phyloP scores from a whole-genome alignment of 2,797 vertebrate genomes.

The Melopsittacus undulatus region DNA sequence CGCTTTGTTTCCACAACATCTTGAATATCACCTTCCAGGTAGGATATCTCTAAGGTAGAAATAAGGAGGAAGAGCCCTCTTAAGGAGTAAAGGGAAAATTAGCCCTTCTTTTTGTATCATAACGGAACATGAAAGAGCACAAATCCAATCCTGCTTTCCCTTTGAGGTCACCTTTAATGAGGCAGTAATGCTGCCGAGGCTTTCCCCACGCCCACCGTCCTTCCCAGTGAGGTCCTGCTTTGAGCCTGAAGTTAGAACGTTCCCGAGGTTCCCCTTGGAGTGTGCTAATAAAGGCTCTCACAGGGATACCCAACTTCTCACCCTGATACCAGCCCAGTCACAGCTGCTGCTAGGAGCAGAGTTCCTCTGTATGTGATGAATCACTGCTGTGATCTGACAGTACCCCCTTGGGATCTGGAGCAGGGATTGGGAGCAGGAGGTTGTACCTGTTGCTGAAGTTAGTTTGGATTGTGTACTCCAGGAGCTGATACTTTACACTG shows the following conservation, averaged over 20 bases:
- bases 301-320: conserved; percentile 46
- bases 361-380: neutral
- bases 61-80: neutral
- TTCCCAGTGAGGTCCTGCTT: conserved; percentile 49
- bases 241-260: conserved; percentile 63
- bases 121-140: neutral
- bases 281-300: conserved; percentile 49
- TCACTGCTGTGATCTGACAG: neutral
- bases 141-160: neutral
- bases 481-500: neutral
- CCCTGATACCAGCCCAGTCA: conserved; percentile 11
- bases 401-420: neutral
- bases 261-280: conserved; percentile 41
- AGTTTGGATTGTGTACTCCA: neutral
- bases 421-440: fast-evolving
- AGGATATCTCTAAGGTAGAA: neutral
- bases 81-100: neutral
- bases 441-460: neutral
- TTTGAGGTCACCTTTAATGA: conserved; percentile 24
- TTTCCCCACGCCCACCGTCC: conserved; percentile 44
- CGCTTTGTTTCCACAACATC: neutral
- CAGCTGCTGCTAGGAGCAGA: neutral
- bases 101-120: neutral
- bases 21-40: neutral
- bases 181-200: conserved; percentile 7